A percentile compares a stretch with the other conserved stretches of the same genome.
Evolutionary conservation across 1,140 invertebrate species (phyloP).

Genomic region (Lepidurus packardi): DNA sequence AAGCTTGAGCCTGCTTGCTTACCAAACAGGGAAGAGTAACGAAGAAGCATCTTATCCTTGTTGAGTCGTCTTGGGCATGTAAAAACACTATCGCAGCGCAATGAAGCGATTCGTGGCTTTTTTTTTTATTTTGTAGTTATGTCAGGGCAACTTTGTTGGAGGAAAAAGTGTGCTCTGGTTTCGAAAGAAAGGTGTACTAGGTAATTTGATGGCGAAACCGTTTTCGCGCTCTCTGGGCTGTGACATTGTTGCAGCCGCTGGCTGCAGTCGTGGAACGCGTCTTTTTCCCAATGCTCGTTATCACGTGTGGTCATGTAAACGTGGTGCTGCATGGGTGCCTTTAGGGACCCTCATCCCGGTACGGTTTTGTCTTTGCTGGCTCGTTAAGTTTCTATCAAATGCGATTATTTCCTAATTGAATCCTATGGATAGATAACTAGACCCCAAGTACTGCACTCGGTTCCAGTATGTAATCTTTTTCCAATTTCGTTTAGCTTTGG

Average conservation of each 20-base stretch:
- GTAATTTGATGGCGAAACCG: background rate
- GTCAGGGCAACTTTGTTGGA: background rate
- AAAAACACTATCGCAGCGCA: no score
- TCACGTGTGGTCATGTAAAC: background rate
- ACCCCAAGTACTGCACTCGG: background rate
- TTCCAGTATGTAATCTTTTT: background rate
- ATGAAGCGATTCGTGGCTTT: no score
- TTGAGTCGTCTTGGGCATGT: no score
- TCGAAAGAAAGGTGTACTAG: background rate
- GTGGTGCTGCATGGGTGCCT: background rate
- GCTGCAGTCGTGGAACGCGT: background rate
- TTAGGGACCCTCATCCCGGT: background rate
- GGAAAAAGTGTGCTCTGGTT: background rate
- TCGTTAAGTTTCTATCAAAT: background rate
- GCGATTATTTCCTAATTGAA: background rate
- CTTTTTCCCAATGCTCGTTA: background rate
- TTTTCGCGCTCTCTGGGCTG: slow-evolving; percentile 11
- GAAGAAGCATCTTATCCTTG: no score
- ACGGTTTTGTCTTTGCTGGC: background rate
- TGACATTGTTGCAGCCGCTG: background rate
- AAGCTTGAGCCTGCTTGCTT: no score
- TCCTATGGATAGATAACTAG: no score
- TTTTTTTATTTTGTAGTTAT: background rate
- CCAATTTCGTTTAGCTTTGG: slow-evolving; percentile 5
- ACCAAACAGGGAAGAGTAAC: no score